Conservation (phyloP, 2,888 invertebrate genomes). For the Erpobdella octoculata region DNA sequence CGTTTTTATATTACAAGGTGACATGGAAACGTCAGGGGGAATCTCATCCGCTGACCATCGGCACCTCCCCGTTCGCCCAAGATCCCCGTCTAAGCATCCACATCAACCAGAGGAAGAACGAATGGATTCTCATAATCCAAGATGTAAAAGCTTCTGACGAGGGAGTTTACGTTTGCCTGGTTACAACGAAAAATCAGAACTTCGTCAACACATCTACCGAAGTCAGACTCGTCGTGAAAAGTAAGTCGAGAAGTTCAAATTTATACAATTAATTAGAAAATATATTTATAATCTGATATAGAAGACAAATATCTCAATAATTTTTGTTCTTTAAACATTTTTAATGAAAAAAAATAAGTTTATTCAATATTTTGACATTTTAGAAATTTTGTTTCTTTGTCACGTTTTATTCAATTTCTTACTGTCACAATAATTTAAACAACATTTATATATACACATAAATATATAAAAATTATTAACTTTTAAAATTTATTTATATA, state of each 20-base stretch:
- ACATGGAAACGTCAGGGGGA: conserved; percentile 27
- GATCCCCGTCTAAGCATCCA: conserved; percentile 27
- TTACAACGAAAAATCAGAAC: conserved; percentile 19
- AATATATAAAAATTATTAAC: background rate
- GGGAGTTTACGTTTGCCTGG: conserved; percentile 27
- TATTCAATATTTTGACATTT: no score
- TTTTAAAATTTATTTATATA: background rate
- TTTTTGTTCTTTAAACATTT: no score
- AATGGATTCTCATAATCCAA: conserved; percentile 23
- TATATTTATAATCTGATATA: no score
- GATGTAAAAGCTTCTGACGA: conserved; percentile 24
- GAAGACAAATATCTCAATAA: no score
- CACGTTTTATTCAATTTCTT: background rate
- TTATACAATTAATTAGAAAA: no score
- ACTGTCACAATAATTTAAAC: background rate
- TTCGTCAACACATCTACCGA: background rate
- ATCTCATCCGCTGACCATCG: conserved; percentile 28
- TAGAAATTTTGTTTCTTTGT: no score
- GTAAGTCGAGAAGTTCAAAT: no score
- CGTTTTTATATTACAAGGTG: conserved; percentile 19
- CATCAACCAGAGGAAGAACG: conserved; percentile 15
- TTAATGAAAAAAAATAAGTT: no score
- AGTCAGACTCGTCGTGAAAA: conserved; percentile 26
- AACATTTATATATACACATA: background rate
- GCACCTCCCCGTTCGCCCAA: conserved; percentile 7